phyloP scores from a whole-genome alignment of 2,888 invertebrate genomes.

The Epirrhoe alternata region DNA sequence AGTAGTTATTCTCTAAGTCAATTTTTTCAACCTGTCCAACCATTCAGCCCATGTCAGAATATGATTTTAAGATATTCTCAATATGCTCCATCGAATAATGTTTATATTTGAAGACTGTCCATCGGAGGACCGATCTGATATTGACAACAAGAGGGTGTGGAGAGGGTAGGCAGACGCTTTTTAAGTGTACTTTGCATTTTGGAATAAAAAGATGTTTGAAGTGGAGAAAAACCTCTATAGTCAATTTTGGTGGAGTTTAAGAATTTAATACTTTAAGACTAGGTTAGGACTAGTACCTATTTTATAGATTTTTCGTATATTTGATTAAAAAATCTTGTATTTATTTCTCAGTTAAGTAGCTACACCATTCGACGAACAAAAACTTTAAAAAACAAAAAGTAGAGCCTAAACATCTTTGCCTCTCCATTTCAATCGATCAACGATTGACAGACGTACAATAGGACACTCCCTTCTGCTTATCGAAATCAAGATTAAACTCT shows the following conservation, averaged over 20 bases:
- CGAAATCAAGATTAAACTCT: constrained; percentile 49
- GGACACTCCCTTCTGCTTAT: constrained; percentile 55
- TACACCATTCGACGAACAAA: background rate
- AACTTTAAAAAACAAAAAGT: background rate
- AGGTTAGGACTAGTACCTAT: too few species aligned
- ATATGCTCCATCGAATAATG: constrained; percentile 32
- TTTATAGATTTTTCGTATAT: too few species aligned
- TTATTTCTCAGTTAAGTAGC: too few species aligned
- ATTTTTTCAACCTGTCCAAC: background rate
- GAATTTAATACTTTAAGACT: too few species aligned
- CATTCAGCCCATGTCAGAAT: background rate
- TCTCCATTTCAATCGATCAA: constrained; percentile 50
- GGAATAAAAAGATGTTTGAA: constrained; percentile 13
- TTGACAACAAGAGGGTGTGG: constrained; percentile 47
- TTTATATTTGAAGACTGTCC: constrained; percentile 56
- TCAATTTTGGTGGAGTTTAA: too few species aligned
- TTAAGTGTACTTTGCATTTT: constrained; percentile 42
- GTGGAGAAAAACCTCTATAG: background rate
- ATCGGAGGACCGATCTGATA: constrained; percentile 40
- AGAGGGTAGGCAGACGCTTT: constrained; percentile 38
- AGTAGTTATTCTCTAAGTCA: background rate
- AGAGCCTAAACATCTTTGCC: background rate
- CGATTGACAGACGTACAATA: constrained; percentile 55
- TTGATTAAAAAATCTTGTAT: too few species aligned
- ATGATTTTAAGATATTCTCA: background rate